A percentile compares a stretch with the other conserved stretches of the same genome.
Evolutionary conservation across 1,140 invertebrate species (phyloP).

Genomic region (Eupristina koningsbergeri): DNA sequence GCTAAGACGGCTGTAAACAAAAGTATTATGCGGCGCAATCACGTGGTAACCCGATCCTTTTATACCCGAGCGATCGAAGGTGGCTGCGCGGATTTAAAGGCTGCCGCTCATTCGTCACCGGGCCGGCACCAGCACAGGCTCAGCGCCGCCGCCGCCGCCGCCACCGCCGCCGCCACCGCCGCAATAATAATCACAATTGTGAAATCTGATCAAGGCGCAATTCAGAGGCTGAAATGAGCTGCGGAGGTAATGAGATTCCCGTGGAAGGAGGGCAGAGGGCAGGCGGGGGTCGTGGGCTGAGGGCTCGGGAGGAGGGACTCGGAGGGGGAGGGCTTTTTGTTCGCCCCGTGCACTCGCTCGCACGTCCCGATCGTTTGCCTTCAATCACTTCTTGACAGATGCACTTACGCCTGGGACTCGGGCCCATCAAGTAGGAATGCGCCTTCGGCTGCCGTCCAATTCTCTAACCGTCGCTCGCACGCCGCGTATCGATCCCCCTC

Average conservation of each 20-base stretch:
- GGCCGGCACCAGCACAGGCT: slow-evolving; percentile 4
- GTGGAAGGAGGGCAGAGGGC: slow-evolving; percentile 36
- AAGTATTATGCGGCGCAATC: slow-evolving; percentile 52
- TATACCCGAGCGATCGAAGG: slow-evolving; percentile 21
- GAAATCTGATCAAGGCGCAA: slow-evolving; percentile 68
- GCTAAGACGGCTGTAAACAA: slow-evolving; percentile 54
- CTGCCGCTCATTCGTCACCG: slow-evolving; percentile 43
- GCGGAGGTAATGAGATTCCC: slow-evolving; percentile 64
- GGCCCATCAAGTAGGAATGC: slow-evolving; percentile 66
- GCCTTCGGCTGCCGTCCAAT: slow-evolving; percentile 51
- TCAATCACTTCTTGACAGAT: slow-evolving; percentile 72
- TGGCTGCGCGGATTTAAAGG: slow-evolving; percentile 39
- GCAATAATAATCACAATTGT: slow-evolving; percentile 67
- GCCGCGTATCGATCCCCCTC: slow-evolving; percentile 29
- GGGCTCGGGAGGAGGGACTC: not conserved
- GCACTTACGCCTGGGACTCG: slow-evolving; percentile 64
- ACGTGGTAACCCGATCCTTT: slow-evolving; percentile 57
- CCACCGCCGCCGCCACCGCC: not conserved
- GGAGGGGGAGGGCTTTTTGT: not conserved
- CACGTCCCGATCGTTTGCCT: slow-evolving; percentile 65
- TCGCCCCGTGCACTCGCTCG: slow-evolving; percentile 30
- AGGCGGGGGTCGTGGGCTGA: not conserved
- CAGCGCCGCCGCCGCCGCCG: not conserved
- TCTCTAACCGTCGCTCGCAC: slow-evolving; percentile 48
- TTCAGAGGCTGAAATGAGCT: slow-evolving; percentile 64